Conservation (phyloP, 2,888 invertebrate genomes). For the Odontomyia ornata region DNA sequence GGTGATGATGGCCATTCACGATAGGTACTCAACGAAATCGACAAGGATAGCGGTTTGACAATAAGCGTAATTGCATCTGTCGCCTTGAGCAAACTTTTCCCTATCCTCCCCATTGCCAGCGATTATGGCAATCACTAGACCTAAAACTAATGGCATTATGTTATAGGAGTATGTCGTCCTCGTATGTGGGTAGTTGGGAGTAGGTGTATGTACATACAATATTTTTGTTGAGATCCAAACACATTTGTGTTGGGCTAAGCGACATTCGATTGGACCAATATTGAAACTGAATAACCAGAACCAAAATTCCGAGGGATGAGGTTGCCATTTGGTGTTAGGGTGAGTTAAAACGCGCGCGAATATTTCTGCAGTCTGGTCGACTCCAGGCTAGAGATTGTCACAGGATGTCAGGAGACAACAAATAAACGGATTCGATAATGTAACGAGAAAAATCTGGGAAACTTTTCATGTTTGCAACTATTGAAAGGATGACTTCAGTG, state of each 20-base stretch:
- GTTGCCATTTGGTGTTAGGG: not conserved
- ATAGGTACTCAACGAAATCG: slow-evolving; percentile 43
- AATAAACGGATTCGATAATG: slow-evolving; percentile 15
- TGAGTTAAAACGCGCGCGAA: not conserved
- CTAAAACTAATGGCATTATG: slow-evolving; percentile 37
- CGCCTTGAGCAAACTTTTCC: slow-evolving; percentile 47
- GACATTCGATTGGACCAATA: slow-evolving; percentile 7
- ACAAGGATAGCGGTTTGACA: slow-evolving; percentile 47
- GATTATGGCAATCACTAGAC: slow-evolving; percentile 41
- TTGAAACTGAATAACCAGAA: not conserved
- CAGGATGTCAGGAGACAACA: slow-evolving; percentile 19
- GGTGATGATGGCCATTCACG: slow-evolving; percentile 42
- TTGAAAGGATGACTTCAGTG: not conserved
- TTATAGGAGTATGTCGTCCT: too few relatives aligned
- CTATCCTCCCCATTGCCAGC: not conserved
- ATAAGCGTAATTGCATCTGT: slow-evolving; percentile 52
- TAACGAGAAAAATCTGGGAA: slow-evolving; percentile 11
- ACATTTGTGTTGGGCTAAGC: slow-evolving; percentile 3
- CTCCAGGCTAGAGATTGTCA: slow-evolving; percentile 3
- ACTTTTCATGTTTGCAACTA: not conserved
- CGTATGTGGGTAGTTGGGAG: too few relatives aligned
- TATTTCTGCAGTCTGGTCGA: slow-evolving; percentile 1
- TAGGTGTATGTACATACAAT: not conserved
- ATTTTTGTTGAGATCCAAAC: too few relatives aligned
- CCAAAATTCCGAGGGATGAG: too few relatives aligned